These are phyloP conservation scores for Sceloporus tristichus DNA, from an alignment of 2,113 vertebrate species.

Conservation along the genomic window DNA sequence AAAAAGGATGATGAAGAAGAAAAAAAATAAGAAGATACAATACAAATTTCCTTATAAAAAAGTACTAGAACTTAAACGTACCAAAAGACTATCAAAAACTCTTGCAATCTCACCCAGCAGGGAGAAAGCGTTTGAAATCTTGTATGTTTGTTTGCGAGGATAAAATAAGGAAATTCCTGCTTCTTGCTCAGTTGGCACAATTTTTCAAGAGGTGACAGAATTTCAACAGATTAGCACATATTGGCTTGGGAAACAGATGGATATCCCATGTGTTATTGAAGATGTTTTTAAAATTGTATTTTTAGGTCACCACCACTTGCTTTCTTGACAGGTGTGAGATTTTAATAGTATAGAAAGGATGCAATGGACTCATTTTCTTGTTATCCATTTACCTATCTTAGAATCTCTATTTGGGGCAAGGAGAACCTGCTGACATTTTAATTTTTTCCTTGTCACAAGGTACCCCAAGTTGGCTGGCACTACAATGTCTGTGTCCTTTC, in stretches of 20 bases:
- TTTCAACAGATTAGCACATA: neutral
- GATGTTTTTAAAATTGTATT: neutral
- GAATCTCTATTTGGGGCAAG: neutral
- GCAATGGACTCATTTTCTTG: neutral
- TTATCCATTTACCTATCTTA: neutral
- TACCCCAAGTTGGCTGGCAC: neutral
- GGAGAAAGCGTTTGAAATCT: no score
- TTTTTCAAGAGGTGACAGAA: no score
- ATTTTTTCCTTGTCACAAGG: slow-evolving; percentile 4
- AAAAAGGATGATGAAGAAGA: no score
- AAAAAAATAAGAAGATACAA: no score
- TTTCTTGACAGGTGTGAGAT: neutral
- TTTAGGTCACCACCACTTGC: neutral
- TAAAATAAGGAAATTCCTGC: no score
- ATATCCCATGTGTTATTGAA: neutral
- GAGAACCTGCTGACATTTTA: neutral
- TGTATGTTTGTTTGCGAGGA: no score
- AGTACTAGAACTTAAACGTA: no score
- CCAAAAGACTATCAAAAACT: neutral
- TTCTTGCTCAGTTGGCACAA: no score
- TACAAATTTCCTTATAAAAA: no score
- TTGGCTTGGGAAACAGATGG: neutral
- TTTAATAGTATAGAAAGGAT: neutral
- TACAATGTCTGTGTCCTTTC: neutral
- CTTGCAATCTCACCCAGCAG: no score